Base-by-base conservation (phyloP, 2,888 invertebrate genomes). In the Dione vanillae region DNA sequence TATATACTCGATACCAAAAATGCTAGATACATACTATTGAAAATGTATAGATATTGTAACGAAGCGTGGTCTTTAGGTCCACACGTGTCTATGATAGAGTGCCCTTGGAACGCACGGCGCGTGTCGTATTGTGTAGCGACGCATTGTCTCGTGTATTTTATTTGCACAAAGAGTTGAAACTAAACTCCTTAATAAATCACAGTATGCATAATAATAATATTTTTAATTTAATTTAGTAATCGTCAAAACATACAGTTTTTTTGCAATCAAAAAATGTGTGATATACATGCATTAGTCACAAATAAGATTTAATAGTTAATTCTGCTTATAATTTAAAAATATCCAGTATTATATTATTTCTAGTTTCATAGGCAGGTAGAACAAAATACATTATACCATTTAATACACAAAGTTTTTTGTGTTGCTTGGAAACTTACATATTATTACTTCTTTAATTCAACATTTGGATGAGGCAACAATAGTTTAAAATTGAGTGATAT, bases 121-220 rank as follows among this genome's bases (percentile, higher is more conserved):
- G 87, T 90, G 83, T 84, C 89, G 80, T 80, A 90, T 89, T 90
- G 89, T 90, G 78, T 74, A 76, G 76, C 70, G 75, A 73, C 76
- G 71, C 82, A 84, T 87, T 89, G 86, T 89, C 82, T 78, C 78
- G 61, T 74, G 73, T 77, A 75, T 70, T 78, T 75, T 65, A 73
- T 61, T 61, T 45, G 61, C 77, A 91, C 88, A 90, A 90, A 84
- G 85, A 80, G 75, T 68, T 81, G 89, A 85, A 90, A 90, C 82
- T 78, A 76, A 80, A 88, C 78, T 80, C 82, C 59, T 72, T 58
- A 73, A 69, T 74, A 69, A 65, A 73, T 37, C 35, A 37, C 43
- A 27, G 27, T 64, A 58, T 27, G 12, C n/a, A 27, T 19, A 35
- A 51, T 43, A 58, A 65, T 56, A 43, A 14, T n/a, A 16, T 47